Conservation (phyloP, 2,888 invertebrate genomes). For the Andrena hattorfiana region DNA sequence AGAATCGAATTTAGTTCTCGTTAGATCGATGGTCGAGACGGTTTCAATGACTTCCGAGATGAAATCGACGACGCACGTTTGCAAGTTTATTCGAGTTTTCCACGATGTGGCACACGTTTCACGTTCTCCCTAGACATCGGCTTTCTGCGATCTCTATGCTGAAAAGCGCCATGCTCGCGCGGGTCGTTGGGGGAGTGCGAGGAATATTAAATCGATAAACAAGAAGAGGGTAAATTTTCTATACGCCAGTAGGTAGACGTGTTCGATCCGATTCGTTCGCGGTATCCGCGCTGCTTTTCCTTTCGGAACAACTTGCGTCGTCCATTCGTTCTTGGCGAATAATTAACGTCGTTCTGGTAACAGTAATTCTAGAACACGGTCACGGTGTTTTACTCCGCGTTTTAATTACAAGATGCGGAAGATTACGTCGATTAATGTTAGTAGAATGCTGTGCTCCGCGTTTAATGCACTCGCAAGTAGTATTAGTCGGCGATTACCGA, state of each 20-base stretch:
- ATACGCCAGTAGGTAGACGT: background rate
- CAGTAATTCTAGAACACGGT: background rate
- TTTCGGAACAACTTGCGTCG: background rate
- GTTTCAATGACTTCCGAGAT: background rate
- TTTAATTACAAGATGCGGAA: background rate
- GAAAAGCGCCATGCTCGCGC: background rate
- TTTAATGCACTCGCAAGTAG: slow-evolving; percentile 22
- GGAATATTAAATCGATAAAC: slow-evolving; percentile 14
- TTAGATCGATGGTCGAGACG: background rate
- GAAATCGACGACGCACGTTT: too few relatives aligned
- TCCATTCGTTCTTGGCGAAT: background rate
- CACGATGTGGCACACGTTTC: slow-evolving; percentile 11
- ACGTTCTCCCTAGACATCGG: slow-evolving; percentile 34
- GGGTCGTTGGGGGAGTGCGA: background rate
- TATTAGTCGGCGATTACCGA: slow-evolving; percentile 22
- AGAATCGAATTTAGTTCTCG: background rate
- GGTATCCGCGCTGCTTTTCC: background rate
- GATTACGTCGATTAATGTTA: slow-evolving; percentile 23
- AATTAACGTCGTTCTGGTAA: background rate
- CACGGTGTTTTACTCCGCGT: background rate
- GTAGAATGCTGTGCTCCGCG: background rate
- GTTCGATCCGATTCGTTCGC: background rate
- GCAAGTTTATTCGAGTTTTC: background rate
- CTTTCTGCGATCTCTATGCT: slow-evolving; percentile 12
- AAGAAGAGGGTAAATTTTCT: slow-evolving; percentile 28